These are phyloP conservation scores for Ryuthela nishihirai DNA, from an alignment of 2,888 invertebrate species.

Conservation along the genomic window DNA sequence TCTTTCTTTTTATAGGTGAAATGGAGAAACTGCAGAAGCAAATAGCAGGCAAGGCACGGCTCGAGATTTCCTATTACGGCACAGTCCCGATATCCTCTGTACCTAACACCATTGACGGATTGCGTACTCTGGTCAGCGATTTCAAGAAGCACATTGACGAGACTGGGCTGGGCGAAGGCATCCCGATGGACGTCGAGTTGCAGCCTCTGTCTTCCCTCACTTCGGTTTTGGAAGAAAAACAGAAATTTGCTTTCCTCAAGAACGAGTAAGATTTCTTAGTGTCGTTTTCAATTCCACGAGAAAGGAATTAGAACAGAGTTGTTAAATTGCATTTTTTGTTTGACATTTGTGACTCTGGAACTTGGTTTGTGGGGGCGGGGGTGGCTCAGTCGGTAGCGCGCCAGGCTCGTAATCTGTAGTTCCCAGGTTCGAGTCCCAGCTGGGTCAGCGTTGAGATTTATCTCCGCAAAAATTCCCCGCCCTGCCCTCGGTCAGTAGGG, in stretches of 20 bases:
- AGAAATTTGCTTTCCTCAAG: slow-evolving; percentile 1
- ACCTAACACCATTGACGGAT: slow-evolving; percentile 6
- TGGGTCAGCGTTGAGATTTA: too few relatives aligned
- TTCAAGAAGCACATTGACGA: slow-evolving; percentile 12
- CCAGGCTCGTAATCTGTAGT: too few relatives aligned
- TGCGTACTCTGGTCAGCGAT: neutral
- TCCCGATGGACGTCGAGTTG: slow-evolving; percentile 10
- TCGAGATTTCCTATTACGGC: slow-evolving; percentile 21
- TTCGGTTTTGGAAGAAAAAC: neutral
- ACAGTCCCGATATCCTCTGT: slow-evolving; percentile 14
- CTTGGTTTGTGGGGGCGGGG: too few relatives aligned
- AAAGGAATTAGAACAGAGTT: too few relatives aligned
- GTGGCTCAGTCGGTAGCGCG: too few relatives aligned
- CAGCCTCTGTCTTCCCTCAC: neutral
- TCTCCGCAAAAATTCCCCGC: too few relatives aligned
- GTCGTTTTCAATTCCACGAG: neutral
- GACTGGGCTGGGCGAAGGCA: neutral
- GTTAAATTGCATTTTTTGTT: too few relatives aligned
- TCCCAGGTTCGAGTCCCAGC: too few relatives aligned
- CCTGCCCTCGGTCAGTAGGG: too few relatives aligned
- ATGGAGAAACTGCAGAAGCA: slow-evolving; percentile 9
- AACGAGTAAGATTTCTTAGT: slow-evolving; percentile 1
- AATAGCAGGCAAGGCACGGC: slow-evolving; percentile 4
- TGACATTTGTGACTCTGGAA: too few relatives aligned
- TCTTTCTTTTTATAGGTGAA: slow-evolving; percentile 4